Conservation (phyloP, 1,140 invertebrate genomes). For the Adelges cooleyi region DNA sequence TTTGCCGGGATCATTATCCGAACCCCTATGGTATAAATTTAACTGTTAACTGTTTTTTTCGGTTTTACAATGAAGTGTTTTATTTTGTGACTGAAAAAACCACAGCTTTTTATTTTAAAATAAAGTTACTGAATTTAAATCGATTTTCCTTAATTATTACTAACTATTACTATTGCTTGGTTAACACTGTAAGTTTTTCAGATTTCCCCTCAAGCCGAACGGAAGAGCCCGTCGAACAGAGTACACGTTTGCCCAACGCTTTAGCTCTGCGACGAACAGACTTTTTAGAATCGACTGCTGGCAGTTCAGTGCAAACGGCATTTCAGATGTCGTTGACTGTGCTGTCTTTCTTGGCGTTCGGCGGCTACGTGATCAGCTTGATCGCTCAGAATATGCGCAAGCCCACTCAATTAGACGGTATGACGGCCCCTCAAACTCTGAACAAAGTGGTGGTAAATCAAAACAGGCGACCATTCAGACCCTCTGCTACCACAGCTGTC, state of each 20-base stretch:
- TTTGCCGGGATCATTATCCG: no score
- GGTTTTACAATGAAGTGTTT: no score
- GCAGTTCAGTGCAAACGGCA: not conserved
- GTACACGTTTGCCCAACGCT: not conserved
- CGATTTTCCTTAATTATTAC: no score
- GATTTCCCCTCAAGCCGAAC: no score
- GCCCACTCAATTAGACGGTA: not conserved
- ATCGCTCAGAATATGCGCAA: slow-evolving; percentile 37
- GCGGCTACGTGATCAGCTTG: slow-evolving; percentile 60
- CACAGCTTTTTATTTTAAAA: no score
- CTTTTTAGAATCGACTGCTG: not conserved
- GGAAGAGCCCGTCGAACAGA: no score
- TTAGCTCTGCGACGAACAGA: not conserved
- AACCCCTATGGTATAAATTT: no score
- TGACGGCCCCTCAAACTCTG: not conserved
- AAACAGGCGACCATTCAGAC: not conserved
- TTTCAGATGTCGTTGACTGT: slow-evolving; percentile 55
- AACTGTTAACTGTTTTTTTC: no score
- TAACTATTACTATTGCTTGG: no score
- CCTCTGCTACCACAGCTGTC: not conserved
- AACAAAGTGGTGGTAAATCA: slow-evolving; percentile 4
- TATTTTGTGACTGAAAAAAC: no score
- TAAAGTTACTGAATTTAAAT: no score
- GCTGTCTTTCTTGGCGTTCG: slow-evolving; percentile 62
- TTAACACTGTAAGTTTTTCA: no score